Evolutionary conservation across 2,888 invertebrate species (phyloP).

Genomic region (Beris chalybata): DNA sequence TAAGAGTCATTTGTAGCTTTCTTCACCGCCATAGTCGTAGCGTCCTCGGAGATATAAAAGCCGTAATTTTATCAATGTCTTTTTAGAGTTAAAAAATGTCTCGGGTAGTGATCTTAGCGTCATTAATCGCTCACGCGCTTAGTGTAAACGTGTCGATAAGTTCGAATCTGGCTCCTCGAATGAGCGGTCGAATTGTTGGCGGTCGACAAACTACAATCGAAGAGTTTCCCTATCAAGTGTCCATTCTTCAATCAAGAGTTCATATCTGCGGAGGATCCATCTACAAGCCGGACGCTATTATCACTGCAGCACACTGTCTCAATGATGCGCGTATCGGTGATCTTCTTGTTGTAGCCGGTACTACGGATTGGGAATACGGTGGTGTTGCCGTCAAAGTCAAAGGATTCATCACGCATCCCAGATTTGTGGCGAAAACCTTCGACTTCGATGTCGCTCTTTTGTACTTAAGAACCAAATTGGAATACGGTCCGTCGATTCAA

Average conservation of each 20-base stretch:
- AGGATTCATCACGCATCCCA: constrained; percentile 10
- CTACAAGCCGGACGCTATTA: constrained; percentile 9
- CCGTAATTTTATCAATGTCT: no score
- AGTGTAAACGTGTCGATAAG: no score
- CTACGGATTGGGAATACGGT: constrained; percentile 12
- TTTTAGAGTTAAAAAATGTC: no score
- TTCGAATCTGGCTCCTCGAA: neutral
- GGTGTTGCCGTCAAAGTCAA: constrained; percentile 5
- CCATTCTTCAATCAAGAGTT: constrained; percentile 4
- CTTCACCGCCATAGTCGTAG: no score
- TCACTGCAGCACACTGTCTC: constrained; percentile 22
- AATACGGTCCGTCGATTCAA: constrained; percentile 12
- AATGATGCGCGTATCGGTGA: neutral
- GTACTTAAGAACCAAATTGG: neutral
- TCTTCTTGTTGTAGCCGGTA: constrained; percentile 12
- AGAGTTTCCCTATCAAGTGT: constrained; percentile 25
- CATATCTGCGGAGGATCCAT: constrained; percentile 20
- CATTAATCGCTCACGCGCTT: no score
- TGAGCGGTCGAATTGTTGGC: constrained; percentile 15
- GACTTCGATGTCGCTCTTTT: constrained; percentile 17
- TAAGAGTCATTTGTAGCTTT: neutral
- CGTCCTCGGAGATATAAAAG: no score
- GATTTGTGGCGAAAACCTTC: constrained; percentile 7
- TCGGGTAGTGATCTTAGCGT: no score
- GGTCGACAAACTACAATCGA: constrained; percentile 19